Base-by-base conservation (phyloP, 2,797 vertebrate species). In the Premnoplex brunnescens region DNA sequence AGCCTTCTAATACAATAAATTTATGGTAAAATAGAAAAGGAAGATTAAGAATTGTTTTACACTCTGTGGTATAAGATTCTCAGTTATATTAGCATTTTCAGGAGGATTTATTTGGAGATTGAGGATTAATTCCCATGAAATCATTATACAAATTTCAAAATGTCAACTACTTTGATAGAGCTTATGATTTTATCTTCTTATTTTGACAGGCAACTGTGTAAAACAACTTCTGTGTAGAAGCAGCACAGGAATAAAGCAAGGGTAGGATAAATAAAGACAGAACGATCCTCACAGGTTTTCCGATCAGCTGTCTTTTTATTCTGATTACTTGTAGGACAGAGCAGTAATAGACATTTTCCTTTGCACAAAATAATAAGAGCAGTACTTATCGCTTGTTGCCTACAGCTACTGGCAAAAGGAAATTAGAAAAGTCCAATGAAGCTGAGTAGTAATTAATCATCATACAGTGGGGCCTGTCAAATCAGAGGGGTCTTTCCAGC, bases 361-460 rank as follows among this genome's bases (percentile, higher is more conserved):
- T 98, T 98, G 98, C 98, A 98, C 98, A 97, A 98, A 98, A 99
- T 99, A 99, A 99, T 99, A 99, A 99, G 98, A 98, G 98, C 98
- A 97, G 98, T 98, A 99, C 98, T 99, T 99, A 99, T 99, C 99
- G 97, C 98, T 87, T 97, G 98, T 98, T 98, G 99, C 99, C 99
- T 99, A 98, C 98, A 99, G 99, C 99, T 98, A 99, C 98, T 98
- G 98, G 97, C 98, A 97, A 97, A 98, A 98, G 98, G 98, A 98
- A 98, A 98, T 98, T 98, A 99, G 98, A 98, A 98, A 98, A 98
- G 98, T 98, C 98, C 98, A 98, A 98, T 98, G 98, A 98, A 98
- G 98, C 98, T 96, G 98, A 99, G 98, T 98, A 99, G 99, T 99
- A 99, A 99, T 99, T 99, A 99, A 99, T 99, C 99, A 99, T 98